A percentile compares a stretch with the other conserved stretches of the same genome.
phyloP scores from a whole-genome alignment of 2,797 vertebrate genomes.

The Emydoidea blandingii region DNA sequence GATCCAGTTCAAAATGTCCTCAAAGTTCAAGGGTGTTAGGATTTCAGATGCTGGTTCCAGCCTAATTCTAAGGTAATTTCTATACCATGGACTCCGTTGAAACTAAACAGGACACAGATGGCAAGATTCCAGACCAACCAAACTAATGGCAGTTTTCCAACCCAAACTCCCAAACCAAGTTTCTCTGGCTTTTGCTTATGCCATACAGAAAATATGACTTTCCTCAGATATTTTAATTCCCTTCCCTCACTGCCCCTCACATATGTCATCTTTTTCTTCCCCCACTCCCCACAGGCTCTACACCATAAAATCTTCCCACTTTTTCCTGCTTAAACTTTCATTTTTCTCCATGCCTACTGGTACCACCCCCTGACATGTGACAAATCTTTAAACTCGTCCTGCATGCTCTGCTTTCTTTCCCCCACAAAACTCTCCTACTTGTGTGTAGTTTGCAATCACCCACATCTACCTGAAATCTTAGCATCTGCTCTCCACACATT shows the following conservation, averaged over 20 bases:
- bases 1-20: not conserved
- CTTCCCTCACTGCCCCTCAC: not conserved
- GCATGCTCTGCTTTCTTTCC: not conserved
- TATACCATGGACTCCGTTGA: not conserved
- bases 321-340: not conserved
- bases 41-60: not conserved
- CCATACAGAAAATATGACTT: not conserved
- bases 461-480: not conserved
- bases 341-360: not conserved
- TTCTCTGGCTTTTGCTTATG: constrained; percentile 27
- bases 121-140: not conserved
- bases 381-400: constrained; percentile 29
- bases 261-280: not conserved
- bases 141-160: constrained; percentile 31
- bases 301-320: not conserved
- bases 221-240: not conserved
- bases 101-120: not conserved
- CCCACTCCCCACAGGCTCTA: not conserved
- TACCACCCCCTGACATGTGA: not conserved
- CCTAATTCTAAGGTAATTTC: not conserved
- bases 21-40: not conserved
- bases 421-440: not conserved
- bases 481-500: not conserved
- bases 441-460: not conserved
- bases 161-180: constrained; percentile 10